Percentiles rank a stretch among this genome's conserved stretches.
These are phyloP conservation scores for Phyllotis vaccarum DNA, from an alignment of 2,797 vertebrate species.

Conservation along the genomic window DNA sequence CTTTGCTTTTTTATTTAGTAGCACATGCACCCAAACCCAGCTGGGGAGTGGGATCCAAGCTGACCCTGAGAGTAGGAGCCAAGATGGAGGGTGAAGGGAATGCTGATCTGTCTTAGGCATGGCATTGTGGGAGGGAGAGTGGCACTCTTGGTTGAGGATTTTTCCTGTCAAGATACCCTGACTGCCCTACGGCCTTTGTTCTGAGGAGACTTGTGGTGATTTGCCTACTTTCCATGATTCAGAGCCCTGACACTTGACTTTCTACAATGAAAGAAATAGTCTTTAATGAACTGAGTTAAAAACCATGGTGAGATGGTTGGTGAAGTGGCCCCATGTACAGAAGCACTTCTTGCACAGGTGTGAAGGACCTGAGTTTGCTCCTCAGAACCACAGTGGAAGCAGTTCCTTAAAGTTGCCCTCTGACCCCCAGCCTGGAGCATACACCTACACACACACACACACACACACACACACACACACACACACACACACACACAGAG, in stretches of 20 bases:
- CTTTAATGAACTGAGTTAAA: not conserved
- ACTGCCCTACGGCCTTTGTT: not conserved
- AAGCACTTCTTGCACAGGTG: not conserved
- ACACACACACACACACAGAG: not conserved
- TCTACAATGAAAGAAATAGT: not conserved
- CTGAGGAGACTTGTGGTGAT: not conserved
- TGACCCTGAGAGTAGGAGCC: not conserved
- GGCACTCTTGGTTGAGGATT: not conserved
- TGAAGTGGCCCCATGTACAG: not conserved
- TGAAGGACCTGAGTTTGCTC: not conserved
- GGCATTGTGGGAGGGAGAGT: no score
- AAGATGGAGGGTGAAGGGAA: accelerated
- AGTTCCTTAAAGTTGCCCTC: no score
- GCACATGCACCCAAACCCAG: not conserved
- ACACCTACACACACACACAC: not conserved
- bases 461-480: not conserved
- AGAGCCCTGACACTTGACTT: not conserved
- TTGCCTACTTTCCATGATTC: not conserved
- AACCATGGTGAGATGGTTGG: not conserved
- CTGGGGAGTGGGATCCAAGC: not conserved
- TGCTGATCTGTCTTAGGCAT: not conserved
- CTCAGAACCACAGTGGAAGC: no score
- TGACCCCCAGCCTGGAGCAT: not conserved
- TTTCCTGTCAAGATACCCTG: not conserved
- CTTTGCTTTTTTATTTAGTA: conserved; percentile 20